Evolutionary conservation across 1,140 invertebrate species (phyloP), one percentile per base, ranked within the genome.

Genomic region (Tachypleus tridentatus): DNA sequence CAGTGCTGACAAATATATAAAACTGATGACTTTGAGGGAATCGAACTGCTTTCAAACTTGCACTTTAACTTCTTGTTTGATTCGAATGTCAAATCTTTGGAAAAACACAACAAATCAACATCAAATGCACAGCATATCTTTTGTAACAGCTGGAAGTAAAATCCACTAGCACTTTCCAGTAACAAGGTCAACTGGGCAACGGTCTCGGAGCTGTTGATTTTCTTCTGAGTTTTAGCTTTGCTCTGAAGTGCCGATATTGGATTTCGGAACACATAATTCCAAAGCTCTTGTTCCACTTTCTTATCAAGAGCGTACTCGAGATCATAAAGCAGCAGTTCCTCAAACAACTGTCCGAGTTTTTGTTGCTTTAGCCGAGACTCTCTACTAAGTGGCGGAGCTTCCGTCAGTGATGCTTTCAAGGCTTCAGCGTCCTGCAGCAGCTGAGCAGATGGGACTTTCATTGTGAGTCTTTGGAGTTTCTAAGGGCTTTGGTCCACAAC

Each of bases 191-290:
- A 77, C 74, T 88, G 82, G 8, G 85, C 84, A 71, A 89, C 87
- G 10, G 82, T 83, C 74, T 89, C 87, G 67, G 80, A 82, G 64
- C 86, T 80, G 8, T 49, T 61, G 8, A 49, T 10, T 49, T 4
- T 58, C 80, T 88, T 88, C 73, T 85, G 85, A 72, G 90, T 87
- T 73, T 87, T 88, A 7, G 84, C 82, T 63, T 86, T 83, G 47
- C 82, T 81, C 73, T 91, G 89, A 57, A 91, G 76, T 48, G 82
- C 81, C 65, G 84, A 86, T 76, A 93, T 93, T 75, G 89, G 87
- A 76, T 89, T 89, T 75, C 91, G 91, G 78, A 92, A 91, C 9
- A 88, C 88, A 74, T 88, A 80, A 75, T 89, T 93, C 90, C 90
- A 93, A 67, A 93, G 77, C 72, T 92, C 89, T 74, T 91, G 89